phyloP scores from a whole-genome alignment of 2,888 invertebrate genomes.

The Conchocele bisecta region DNA sequence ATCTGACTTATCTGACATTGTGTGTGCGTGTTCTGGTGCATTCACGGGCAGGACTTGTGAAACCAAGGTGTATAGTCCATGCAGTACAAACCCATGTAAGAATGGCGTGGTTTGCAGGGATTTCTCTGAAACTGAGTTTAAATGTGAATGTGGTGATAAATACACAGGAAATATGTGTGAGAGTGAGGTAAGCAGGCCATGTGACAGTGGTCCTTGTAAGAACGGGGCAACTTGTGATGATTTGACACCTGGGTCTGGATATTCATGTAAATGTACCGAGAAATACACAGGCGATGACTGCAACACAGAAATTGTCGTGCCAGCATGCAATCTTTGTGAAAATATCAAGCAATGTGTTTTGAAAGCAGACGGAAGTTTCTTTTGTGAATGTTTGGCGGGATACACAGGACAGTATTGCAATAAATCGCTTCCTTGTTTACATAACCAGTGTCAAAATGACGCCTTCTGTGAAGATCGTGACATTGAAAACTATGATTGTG shows the following conservation, averaged over 20 bases:
- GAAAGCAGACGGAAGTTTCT: slow-evolving; percentile 38
- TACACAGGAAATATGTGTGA: slow-evolving; percentile 51
- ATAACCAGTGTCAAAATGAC: slow-evolving; percentile 84
- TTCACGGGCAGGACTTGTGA: slow-evolving; percentile 16
- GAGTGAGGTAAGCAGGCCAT: slow-evolving; percentile 31
- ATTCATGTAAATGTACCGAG: slow-evolving; percentile 57
- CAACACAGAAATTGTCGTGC: slow-evolving; percentile 46
- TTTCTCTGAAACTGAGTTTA: slow-evolving; percentile 25
- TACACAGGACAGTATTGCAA: slow-evolving; percentile 73
- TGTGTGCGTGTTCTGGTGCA: slow-evolving; percentile 1
- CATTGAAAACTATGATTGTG: slow-evolving; percentile 54
- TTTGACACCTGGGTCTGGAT: slow-evolving; percentile 82
- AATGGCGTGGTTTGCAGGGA: slow-evolving; percentile 47
- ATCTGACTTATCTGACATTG: background rate
- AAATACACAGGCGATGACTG: slow-evolving; percentile 64
- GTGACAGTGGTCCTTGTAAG: slow-evolving; percentile 68
- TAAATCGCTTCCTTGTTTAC: slow-evolving; percentile 61
- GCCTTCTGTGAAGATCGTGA: slow-evolving; percentile 90
- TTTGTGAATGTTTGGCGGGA: slow-evolving; percentile 68
- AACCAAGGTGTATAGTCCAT: slow-evolving; percentile 1
- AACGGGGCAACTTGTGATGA: slow-evolving; percentile 92
- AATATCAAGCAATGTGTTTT: slow-evolving; percentile 38
- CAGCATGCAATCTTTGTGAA: slow-evolving; percentile 31
- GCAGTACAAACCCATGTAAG: slow-evolving; percentile 44
- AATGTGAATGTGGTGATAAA: slow-evolving; percentile 37